Percentiles rank a stretch among this genome's conserved stretches.
Conservation (phyloP, 2,797 vertebrate genomes). For the Oreortyx pictus region DNA sequence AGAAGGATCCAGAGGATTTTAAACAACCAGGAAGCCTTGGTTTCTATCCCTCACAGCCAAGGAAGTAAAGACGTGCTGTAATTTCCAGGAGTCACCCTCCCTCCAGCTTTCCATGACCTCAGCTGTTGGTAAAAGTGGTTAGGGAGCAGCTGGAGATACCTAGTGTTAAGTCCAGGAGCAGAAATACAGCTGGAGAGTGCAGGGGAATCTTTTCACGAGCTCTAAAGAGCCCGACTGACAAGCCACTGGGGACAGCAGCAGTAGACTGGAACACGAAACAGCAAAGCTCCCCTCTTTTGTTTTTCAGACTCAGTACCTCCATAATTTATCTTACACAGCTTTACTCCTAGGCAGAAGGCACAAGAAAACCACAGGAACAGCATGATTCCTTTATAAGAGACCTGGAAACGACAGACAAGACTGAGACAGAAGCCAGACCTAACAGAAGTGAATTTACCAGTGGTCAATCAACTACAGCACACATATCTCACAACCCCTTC, state of each 20-base stretch:
- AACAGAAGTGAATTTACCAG: neutral
- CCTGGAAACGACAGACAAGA: neutral
- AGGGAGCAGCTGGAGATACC: neutral
- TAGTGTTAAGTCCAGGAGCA: neutral
- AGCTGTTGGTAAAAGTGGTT: accelerated
- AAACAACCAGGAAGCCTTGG: neutral
- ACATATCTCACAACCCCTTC: neutral
- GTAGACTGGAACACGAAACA: neutral
- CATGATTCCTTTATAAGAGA: neutral
- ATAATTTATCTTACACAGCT: neutral
- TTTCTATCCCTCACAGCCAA: neutral
- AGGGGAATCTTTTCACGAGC: neutral
- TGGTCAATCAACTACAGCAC: neutral
- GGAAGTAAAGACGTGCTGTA: neutral
- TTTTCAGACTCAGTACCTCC: neutral
- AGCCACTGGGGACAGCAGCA: neutral
- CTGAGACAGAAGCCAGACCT: neutral
- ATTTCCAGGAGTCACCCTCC: neutral
- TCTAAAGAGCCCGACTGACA: neutral
- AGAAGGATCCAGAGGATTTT: neutral
- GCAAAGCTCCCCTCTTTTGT: neutral
- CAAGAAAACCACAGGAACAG: neutral
- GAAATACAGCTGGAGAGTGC: neutral
- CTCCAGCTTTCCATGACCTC: neutral
- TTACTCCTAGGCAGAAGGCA: neutral